Percentiles rank a stretch among this genome's conserved stretches.
These are phyloP conservation scores for Chrysotoxum bicinctum DNA, from an alignment of 2,888 invertebrate species.

Conservation along the genomic window DNA sequence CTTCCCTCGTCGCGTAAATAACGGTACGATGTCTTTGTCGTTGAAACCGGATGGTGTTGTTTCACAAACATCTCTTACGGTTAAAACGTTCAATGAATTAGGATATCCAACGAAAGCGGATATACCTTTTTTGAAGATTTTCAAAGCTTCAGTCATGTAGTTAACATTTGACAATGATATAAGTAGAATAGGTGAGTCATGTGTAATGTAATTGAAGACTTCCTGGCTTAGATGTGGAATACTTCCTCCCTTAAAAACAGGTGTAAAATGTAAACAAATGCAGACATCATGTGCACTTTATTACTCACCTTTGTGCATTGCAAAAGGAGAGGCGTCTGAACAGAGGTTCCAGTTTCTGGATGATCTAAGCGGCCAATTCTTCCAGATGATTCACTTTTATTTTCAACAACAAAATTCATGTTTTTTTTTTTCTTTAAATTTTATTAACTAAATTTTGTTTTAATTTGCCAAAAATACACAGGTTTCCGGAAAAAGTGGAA, in stretches of 20 bases:
- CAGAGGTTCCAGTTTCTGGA: slow-evolving; percentile 82
- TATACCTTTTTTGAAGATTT: slow-evolving; percentile 85
- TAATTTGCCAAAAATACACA: not conserved
- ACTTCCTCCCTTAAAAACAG: slow-evolving; percentile 86
- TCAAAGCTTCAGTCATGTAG: slow-evolving; percentile 86
- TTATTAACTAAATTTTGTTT: not conserved
- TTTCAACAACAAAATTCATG: slow-evolving; percentile 89
- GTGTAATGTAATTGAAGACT: slow-evolving; percentile 86
- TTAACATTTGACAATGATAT: slow-evolving; percentile 88
- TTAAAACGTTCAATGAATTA: slow-evolving; percentile 82
- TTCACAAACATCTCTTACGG: slow-evolving; percentile 85
- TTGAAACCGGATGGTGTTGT: slow-evolving; percentile 87
- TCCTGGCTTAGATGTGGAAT: slow-evolving; percentile 92
- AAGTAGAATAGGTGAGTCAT: slow-evolving; percentile 85
- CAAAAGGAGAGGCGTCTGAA: slow-evolving; percentile 89
- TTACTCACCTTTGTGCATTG: slow-evolving; percentile 84
- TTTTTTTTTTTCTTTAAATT: not conserved
- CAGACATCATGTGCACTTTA: not conserved
- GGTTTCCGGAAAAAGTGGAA: too few species aligned
- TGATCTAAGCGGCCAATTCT: slow-evolving; percentile 87
- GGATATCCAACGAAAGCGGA: slow-evolving; percentile 87
- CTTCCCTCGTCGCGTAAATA: slow-evolving; percentile 92
- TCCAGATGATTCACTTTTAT: slow-evolving; percentile 84
- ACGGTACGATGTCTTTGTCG: slow-evolving; percentile 86
- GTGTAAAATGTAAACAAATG: not conserved